Evolutionary conservation across 2,113 vertebrate genomes (phyloP), one percentile per base, ranked within the genome.

Genomic region (Orycteropus afer): DNA sequence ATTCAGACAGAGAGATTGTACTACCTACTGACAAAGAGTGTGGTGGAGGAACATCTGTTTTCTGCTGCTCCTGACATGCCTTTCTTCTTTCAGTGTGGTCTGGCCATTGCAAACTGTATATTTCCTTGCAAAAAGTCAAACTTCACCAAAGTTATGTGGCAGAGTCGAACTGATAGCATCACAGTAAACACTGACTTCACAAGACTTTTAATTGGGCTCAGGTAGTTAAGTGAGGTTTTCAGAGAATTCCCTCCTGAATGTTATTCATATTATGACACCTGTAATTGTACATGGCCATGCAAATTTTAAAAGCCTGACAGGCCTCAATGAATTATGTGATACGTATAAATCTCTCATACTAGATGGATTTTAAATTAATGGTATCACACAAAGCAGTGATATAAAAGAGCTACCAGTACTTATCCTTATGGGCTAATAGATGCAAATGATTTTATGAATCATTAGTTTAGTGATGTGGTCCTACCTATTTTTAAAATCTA

Each of bases 401-500:
- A 97, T 98, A 97, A 98, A 98, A 97, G 96, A 90, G 69, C 91
- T 94, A 95, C 90, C 57, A 97, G 92, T 95, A 98, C 92, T 97
- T 98, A 97, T 93, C 88, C 97, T 96, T 96, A 96, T 93, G 97
- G 95, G 74, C 96, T 98, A 98, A 98, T 97, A 98, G 97, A 96
- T 97, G 82, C 81, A 97, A 98, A 98, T 98, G 91, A 98, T 98
- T 98, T 98, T 98, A 98, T 98, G 98, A 98, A 97, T 98, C 98
- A 98, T 98, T 98, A 98, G 97, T 95, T 98, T 97, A 96, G 93
- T 97, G 94, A 96, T 96, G n/a, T 96, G 96, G 80, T 96, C 91
- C 91, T 98, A 97, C 89, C 85, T 65, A 34, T 98, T 98, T 97
- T 98, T 90, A 97, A 98, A 97, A 97, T 59, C 45, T 53, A 97